A percentile compares a stretch with the other conserved stretches of the same genome.
phyloP scores from a whole-genome alignment of 2,888 invertebrate species.

The Phyllotreta striolata region DNA sequence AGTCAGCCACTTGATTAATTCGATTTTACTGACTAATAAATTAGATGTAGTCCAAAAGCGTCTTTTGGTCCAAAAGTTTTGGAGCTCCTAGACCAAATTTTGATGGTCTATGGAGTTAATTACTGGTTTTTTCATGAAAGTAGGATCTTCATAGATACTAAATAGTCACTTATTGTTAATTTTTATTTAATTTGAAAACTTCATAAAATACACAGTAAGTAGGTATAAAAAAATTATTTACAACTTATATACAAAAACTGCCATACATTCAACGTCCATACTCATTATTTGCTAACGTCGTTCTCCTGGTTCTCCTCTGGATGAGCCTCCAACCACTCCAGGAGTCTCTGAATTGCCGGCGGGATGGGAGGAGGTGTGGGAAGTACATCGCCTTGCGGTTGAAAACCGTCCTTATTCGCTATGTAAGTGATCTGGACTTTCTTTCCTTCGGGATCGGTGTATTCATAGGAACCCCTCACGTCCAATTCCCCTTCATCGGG shows the following conservation, averaged over 20 bases:
- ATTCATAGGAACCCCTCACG: conserved; percentile 47
- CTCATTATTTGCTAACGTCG: conserved; percentile 12
- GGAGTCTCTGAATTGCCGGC: conserved; percentile 73
- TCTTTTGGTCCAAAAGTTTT: too few species aligned
- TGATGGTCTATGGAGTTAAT: too few species aligned
- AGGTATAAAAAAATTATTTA: conserved; percentile 15
- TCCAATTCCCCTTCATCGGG: conserved; percentile 51
- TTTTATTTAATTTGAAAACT: too few species aligned
- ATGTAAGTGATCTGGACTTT: conserved; percentile 64
- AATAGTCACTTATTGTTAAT: too few species aligned
- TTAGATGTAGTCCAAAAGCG: too few species aligned
- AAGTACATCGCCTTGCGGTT: conserved; percentile 76
- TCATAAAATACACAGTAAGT: too few species aligned
- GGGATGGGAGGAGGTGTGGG: conserved; percentile 86
- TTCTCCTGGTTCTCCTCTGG: conserved; percentile 36
- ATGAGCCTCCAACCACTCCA: conserved; percentile 59
- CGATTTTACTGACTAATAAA: too few species aligned
- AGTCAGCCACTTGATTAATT: too few species aligned
- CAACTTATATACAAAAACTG: conserved; percentile 28
- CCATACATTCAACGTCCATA: conserved; percentile 2
- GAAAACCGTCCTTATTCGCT: conserved; percentile 76
- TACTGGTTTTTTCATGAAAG: too few species aligned
- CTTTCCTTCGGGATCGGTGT: conserved; percentile 47
- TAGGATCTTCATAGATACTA: too few species aligned
- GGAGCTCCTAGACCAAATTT: too few species aligned